These are phyloP conservation scores for Candoia aspera DNA, from an alignment of 2,113 vertebrate genomes.

Conservation along the genomic window DNA sequence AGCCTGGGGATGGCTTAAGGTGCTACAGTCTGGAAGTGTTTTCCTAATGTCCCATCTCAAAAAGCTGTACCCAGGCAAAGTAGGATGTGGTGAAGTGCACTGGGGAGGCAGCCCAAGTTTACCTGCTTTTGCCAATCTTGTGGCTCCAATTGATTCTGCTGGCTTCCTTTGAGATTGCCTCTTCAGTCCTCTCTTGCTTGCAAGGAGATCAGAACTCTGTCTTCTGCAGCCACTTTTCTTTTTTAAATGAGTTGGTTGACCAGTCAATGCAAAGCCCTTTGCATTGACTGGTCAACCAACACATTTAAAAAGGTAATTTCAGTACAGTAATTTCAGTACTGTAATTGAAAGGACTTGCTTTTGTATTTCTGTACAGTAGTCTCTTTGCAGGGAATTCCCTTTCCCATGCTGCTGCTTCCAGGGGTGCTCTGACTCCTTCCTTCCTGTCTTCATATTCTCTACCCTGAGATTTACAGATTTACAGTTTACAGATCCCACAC, in stretches of 20 bases:
- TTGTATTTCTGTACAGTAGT: background rate
- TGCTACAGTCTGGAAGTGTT: background rate
- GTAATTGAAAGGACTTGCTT: background rate
- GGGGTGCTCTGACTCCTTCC: background rate
- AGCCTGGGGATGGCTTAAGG: background rate
- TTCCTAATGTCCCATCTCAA: background rate
- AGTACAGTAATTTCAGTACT: no score
- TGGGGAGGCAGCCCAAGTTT: background rate
- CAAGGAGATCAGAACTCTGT: background rate
- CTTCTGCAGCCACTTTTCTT: background rate
- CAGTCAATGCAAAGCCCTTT: background rate
- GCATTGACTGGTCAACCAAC: no score
- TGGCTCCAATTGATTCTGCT: background rate
- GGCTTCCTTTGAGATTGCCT: background rate
- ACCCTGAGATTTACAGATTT: background rate
- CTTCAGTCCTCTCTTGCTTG: background rate
- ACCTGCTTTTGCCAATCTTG: background rate
- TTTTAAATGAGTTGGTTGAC: background rate
- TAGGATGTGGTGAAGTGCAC: background rate
- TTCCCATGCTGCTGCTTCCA: background rate
- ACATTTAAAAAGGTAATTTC: no score
- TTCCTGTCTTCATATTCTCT: background rate
- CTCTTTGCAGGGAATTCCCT: background rate
- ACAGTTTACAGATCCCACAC: background rate
- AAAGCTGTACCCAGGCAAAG: background rate